phyloP scores from a whole-genome alignment of 2,888 invertebrate species.

The Tachina fera region DNA sequence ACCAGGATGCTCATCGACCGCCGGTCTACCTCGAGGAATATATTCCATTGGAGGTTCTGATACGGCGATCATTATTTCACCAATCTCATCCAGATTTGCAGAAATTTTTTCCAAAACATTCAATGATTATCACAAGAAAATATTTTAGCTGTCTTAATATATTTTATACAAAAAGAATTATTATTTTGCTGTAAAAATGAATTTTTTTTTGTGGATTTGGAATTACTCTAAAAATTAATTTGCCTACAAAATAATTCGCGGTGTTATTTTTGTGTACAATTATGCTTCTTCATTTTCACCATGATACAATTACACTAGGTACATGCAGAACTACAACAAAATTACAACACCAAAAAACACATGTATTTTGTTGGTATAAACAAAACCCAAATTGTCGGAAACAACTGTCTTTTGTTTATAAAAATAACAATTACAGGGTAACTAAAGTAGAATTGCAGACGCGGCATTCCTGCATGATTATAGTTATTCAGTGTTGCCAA shows the following conservation, averaged over 20 bases:
- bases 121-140: conserved; percentile 51
- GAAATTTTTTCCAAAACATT: conserved; percentile 71
- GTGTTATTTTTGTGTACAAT: conserved; percentile 19
- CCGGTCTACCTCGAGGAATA: conserved; percentile 93
- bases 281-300: conserved; percentile 12
- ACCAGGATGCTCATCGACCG: conserved; percentile 90
- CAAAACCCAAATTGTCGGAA: too few relatives aligned
- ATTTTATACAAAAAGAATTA: background rate
- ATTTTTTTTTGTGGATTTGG: too few relatives aligned
- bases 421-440: too few relatives aligned
- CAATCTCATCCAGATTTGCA: conserved; percentile 95
- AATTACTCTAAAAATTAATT: too few relatives aligned
- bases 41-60: conserved; percentile 94
- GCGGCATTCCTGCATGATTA: too few relatives aligned
- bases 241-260: conserved; percentile 1
- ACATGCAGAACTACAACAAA: too few relatives aligned
- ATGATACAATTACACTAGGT: too few relatives aligned
- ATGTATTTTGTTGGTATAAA: too few relatives aligned
- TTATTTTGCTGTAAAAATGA: background rate
- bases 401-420: too few relatives aligned
- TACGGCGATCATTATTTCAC: conserved; percentile 93
- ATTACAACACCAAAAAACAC: too few relatives aligned
- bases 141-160: background rate
- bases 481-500: too few relatives aligned
- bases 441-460: too few relatives aligned